Base-by-base conservation (phyloP, 1,140 invertebrate species). In the Drosophila bocqueti region DNA sequence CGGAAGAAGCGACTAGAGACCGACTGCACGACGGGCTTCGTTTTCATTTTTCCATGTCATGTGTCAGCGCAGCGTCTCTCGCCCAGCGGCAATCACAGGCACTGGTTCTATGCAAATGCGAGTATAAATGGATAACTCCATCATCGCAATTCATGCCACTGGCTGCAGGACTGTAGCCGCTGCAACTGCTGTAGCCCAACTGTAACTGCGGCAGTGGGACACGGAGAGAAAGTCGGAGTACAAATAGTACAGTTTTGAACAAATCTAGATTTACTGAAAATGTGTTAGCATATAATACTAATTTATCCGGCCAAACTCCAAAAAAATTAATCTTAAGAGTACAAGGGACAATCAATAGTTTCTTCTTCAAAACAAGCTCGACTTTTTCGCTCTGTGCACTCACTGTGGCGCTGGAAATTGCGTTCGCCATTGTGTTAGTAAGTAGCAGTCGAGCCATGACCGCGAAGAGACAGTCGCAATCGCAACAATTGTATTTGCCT, bases 31-130 rank as follows among this genome's bases (percentile, higher is more conserved):
- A 64, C 40, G 64, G 54, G 54, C 79, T 85, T 90, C 79, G 78
- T 82, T 90, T 90, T 90, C 85, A 90, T 90, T 90, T 90, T 90
- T 90, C 86, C 81, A 90, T 90, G 85, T 90, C 85, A 90, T 90
- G 85, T 90, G 85, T 90, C 85, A 82, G 85, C 79, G 75, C 80
- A 80, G 80, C 81, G 85, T 90, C 75, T 80, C 78, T 80, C 81
- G 81, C 74, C 81, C 66, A 90, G 65, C 78, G 75, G 81, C 85
- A 89, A 90, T 90, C 85, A 85, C 75, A 85, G 81, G 81, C 75
- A 68, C 61, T 79, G 75, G 78, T 75, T 85, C 60, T 90, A 90
- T 90, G 85, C 85, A 90, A 90, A 90, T 90, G 81, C 75, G 55
- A 84, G 85, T 85, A 90, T 90, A 90, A 90, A 90, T 90, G 85